Base-by-base conservation (phyloP, 2,888 invertebrate species). In the Pediacus dermestoides region DNA sequence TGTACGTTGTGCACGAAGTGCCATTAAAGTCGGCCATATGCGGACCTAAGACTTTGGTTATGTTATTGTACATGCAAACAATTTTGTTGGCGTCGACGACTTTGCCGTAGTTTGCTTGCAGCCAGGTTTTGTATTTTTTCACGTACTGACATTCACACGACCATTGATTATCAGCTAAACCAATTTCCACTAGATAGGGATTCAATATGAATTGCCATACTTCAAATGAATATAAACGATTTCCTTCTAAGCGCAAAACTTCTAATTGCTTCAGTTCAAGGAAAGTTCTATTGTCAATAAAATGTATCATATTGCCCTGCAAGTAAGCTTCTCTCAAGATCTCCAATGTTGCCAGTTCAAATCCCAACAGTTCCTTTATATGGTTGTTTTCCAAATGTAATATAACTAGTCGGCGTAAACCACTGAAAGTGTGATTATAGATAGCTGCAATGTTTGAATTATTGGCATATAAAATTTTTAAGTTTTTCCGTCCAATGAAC, bases 401-500 rank as follows among this genome's bases (percentile, higher is more conserved):
- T 45, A 86, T 77, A 39, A 80, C 75, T 58, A 92, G 74, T 56
- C 86, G 78, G 62, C 83, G 81, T 61, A 93, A 73, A 33, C 92
- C 91, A 68, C 85, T 88, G 73, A 94, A 92, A 4, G 92, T 91
- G 64, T 89, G 85, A 71, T 93, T 93, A 66, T 88, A 83, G 47
- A 93, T 78, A 34, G 82, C 78, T 46, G 83, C 83, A 48, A 93
- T 86, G 61, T 88, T 85, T 42, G 90, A 91, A 70, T 87, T 85
- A 71, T 93, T 93, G 31, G 90, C 85, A 66, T 85, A 91, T 44
- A 93, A 74, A 50, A 89, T 84, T 67, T 84, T 83, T 58, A 93
- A 74, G 67, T 91, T 91, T 70, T 92, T 92, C 49, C 92, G 79
- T 2, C 92, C 94, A 56, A 94, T 85, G 70, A 95, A 93, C 25